Percentiles rank a stretch among this genome's conserved stretches.
Evolutionary conservation across 2,888 invertebrate species (phyloP).

Genomic region (Archips crataeganus): DNA sequence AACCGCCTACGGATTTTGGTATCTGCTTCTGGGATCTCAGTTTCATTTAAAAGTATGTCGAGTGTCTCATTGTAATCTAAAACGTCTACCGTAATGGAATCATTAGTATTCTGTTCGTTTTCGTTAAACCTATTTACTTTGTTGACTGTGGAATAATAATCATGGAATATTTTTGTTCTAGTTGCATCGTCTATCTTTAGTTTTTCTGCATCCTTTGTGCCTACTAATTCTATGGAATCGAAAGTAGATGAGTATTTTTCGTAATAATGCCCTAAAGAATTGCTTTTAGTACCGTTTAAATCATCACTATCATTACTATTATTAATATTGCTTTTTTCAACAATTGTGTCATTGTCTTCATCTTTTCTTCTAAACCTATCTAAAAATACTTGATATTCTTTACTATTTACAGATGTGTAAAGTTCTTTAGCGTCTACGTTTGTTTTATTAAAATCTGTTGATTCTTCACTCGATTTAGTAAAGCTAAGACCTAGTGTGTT

Average conservation of each 20-base stretch:
- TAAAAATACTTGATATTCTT: constrained; percentile 64
- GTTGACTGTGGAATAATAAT: constrained; percentile 75
- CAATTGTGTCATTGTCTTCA: constrained; percentile 36
- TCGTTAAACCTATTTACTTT: constrained; percentile 52
- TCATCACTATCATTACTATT: constrained; percentile 42
- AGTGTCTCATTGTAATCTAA: constrained; percentile 45
- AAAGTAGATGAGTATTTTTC: constrained; percentile 21
- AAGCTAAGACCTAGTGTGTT: constrained; percentile 34
- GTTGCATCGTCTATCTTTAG: constrained; percentile 72
- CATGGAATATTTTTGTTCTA: constrained; percentile 71
- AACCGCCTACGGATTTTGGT: constrained; percentile 42
- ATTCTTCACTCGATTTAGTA: constrained; percentile 42
- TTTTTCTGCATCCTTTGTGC: constrained; percentile 58
- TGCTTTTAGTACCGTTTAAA: constrained; percentile 24
- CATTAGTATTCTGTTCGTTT: constrained; percentile 40
- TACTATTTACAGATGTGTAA: constrained; percentile 52
- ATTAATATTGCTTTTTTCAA: constrained; percentile 47
- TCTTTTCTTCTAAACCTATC: constrained; percentile 73
- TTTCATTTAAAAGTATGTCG: constrained; percentile 42
- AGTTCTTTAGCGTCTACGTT: constrained; percentile 47
- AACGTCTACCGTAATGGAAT: constrained; percentile 32
- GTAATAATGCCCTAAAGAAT: constrained; percentile 36
- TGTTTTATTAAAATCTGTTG: constrained; percentile 36
- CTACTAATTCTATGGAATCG: constrained; percentile 42
- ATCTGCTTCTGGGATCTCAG: constrained; percentile 36